Conservation (phyloP, 2,888 invertebrate genomes). For the Peribatodes rhomboidaria region DNA sequence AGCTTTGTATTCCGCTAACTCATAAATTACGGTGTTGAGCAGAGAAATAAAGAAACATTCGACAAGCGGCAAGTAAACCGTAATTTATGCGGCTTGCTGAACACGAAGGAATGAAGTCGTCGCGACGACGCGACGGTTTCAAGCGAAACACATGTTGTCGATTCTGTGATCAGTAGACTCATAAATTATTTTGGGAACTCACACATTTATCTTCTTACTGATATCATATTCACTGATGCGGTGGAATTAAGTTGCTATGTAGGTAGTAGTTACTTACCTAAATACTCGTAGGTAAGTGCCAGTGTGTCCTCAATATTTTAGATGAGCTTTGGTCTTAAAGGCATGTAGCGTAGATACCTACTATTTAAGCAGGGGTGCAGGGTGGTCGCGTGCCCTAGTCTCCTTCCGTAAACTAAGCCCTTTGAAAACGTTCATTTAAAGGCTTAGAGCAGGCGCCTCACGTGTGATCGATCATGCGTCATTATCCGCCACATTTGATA, state of each 20-base stretch:
- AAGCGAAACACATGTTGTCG: conserved; percentile 53
- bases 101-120: conserved; percentile 62
- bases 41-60: conserved; percentile 63
- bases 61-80: conserved; percentile 66
- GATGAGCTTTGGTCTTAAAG: not conserved
- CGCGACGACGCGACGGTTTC: conserved; percentile 1
- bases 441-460: conserved; percentile 28
- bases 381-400: conserved; percentile 7
- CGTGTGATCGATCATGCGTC: conserved; percentile 63
- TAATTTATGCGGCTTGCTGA: conserved; percentile 73
- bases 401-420: conserved; percentile 29
- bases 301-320: too few relatives aligned
- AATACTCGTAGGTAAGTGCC: not conserved
- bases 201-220: conserved; percentile 29
- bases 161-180: conserved; percentile 37
- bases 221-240: conserved; percentile 26
- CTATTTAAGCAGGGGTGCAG: too few relatives aligned
- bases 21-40: conserved; percentile 68
- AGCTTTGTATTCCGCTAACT: conserved; percentile 55
- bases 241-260: conserved; percentile 3
- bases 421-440: conserved; percentile 33
- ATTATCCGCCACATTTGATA: conserved; percentile 54
- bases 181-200: conserved; percentile 33
- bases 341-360: not conserved
- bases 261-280: not conserved